Percentiles rank a stretch among this genome's conserved stretches.
phyloP scores from a whole-genome alignment of 2,113 vertebrate species.

The Leptosomus discolor region DNA sequence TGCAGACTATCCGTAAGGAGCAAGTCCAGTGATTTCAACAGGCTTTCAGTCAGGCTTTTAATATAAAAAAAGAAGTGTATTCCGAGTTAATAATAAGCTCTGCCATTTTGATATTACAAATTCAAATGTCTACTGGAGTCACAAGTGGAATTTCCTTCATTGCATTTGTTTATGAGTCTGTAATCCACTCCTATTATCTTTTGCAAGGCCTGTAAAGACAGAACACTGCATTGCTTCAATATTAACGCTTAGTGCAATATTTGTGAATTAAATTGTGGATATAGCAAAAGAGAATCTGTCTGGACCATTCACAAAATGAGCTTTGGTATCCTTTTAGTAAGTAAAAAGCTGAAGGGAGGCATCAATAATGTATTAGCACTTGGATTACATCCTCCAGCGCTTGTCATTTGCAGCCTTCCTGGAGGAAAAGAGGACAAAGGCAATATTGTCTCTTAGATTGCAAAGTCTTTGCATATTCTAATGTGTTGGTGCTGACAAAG shows the following conservation, averaged over 20 bases:
- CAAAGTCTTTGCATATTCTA: background rate
- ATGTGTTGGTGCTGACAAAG: background rate
- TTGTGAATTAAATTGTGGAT: conserved; percentile 47
- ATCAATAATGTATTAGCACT: conserved; percentile 62
- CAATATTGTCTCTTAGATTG: background rate
- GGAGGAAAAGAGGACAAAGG: conserved; percentile 39
- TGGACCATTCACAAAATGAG: conserved; percentile 55
- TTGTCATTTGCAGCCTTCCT: conserved; percentile 22
- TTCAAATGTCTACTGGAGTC: background rate
- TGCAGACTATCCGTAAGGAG: background rate
- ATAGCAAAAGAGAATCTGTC: conserved; percentile 31
- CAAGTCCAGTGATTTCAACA: background rate
- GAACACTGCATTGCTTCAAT: background rate
- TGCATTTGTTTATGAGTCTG: background rate
- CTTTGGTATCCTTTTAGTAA: conserved; percentile 61
- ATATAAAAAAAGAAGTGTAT: background rate
- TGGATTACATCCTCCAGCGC: conserved; percentile 45
- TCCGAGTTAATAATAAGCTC: background rate
- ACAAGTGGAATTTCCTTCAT: background rate
- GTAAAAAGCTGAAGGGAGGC: conserved; percentile 52
- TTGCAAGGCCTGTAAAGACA: conserved; percentile 12
- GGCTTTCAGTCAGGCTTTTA: background rate
- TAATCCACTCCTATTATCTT: conserved; percentile 10
- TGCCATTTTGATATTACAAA: background rate
- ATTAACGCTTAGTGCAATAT: background rate